phyloP scores from a whole-genome alignment of 2,797 vertebrate species.

The Etheostoma perlongum region DNA sequence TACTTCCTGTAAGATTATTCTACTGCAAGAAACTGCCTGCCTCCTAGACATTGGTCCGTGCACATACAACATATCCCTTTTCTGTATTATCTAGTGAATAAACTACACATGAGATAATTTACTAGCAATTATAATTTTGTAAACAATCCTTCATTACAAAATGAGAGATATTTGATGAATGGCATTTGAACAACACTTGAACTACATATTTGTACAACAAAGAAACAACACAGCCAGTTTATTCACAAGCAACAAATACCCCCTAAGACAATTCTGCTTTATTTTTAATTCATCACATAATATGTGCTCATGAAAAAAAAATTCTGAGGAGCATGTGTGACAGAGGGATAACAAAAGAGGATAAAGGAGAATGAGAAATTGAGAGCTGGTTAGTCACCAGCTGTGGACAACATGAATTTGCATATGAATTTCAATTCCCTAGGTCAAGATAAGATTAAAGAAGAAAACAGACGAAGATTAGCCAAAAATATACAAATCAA shows the following conservation, averaged over 20 bases:
- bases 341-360: not conserved
- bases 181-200: not conserved
- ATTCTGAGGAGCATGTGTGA: not conserved
- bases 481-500: not conserved
- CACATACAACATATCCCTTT: not conserved
- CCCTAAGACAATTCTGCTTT: not conserved
- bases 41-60: not conserved
- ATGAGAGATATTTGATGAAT: not conserved
- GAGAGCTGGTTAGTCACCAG: conserved; percentile 21
- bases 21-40: not conserved
- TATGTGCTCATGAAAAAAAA: not conserved
- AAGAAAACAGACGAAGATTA: not conserved
- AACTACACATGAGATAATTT: not conserved
- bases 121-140: not conserved
- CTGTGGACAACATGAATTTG: conserved; percentile 23
- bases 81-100: not conserved
- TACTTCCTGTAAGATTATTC: not conserved
- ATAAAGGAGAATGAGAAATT: not conserved
- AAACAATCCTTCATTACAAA: not conserved
- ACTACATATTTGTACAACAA: not conserved
- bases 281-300: not conserved
- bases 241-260: not conserved
- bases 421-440: conserved; percentile 21
- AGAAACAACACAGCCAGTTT: not conserved
- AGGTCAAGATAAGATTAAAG: not conserved